Conservation (phyloP, 2,113 vertebrate species). For the Gracilinanus agilis region DNA sequence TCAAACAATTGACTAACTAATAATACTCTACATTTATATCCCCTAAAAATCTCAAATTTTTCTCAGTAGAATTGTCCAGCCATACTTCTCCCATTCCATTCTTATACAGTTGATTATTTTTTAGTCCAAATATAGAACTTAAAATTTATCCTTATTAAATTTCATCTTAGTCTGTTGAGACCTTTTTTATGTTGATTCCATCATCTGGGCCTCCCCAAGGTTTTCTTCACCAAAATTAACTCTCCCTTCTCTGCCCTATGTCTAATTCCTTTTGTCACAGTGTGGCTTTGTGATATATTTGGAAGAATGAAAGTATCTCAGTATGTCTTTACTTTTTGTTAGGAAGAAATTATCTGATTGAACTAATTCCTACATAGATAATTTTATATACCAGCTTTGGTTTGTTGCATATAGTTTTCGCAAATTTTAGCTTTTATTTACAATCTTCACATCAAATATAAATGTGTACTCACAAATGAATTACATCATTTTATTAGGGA, state of each 20-base stretch:
- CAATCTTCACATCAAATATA: not conserved
- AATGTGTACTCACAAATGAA: not conserved
- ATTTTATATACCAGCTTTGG: not conserved
- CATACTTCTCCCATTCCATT: not conserved
- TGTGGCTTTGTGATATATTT: not conserved
- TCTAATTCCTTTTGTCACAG: not conserved
- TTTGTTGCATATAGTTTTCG: not conserved
- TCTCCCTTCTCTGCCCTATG: not conserved
- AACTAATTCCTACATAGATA: not conserved
- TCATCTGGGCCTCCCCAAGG: not conserved
- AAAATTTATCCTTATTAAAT: not conserved
- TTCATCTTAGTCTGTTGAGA: not conserved
- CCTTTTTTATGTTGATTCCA: not conserved
- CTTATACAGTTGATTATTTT: not conserved
- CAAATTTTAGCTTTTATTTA: not conserved
- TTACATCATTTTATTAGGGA: not conserved
- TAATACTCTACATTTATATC: no score
- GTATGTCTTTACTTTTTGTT: not conserved
- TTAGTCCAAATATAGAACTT: not conserved
- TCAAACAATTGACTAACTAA: not conserved
- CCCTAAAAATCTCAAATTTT: not conserved
- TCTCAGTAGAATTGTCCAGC: not conserved
- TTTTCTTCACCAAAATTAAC: not conserved
- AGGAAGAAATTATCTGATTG: not conserved
- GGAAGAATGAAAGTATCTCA: not conserved